phyloP scores from a whole-genome alignment of 2,888 invertebrate genomes.

The Tetramorium bicarinatum region DNA sequence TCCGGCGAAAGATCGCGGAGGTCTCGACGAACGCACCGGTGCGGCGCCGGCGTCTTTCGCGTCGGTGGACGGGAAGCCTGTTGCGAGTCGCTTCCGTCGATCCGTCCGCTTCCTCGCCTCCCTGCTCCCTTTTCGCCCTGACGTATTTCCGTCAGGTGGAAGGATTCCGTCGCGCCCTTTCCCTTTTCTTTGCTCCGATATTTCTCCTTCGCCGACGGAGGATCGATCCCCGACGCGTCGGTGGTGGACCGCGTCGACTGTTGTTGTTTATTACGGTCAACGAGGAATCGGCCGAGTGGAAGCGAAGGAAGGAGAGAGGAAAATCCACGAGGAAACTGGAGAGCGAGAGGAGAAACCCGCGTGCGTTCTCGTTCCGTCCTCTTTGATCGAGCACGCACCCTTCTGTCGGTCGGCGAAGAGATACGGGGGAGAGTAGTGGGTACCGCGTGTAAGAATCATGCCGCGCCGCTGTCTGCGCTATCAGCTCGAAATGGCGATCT shows the following conservation, averaged over 20 bases:
- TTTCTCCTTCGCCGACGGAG: constrained; percentile 23
- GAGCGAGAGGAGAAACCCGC: neutral
- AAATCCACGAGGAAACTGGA: neutral
- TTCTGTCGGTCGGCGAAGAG: constrained; percentile 22
- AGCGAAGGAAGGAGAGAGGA: neutral
- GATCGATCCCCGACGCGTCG: constrained; percentile 23
- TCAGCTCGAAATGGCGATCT: constrained; percentile 35
- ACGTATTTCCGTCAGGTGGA: constrained; percentile 20
- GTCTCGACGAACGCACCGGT: neutral
- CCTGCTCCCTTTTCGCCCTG: constrained; percentile 2
- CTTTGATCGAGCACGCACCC: constrained; percentile 60
- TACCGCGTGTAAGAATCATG: constrained; percentile 35
- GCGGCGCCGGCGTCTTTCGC: neutral
- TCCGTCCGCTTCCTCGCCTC: constrained; percentile 2
- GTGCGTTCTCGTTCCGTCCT: constrained; percentile 39
- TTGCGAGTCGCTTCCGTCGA: constrained; percentile 58
- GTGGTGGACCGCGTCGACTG: constrained; percentile 2
- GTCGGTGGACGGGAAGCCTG: constrained; percentile 20
- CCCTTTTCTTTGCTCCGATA: constrained; percentile 10
- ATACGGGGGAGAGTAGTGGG: neutral
- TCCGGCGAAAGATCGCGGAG: constrained; percentile 27
- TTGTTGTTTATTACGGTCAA: constrained; percentile 34
- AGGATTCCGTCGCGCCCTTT: neutral
- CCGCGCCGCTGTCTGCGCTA: neutral
- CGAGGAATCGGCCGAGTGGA: constrained; percentile 1